A percentile compares a stretch with the other conserved stretches of the same genome.
phyloP scores from a whole-genome alignment of 2,797 vertebrate genomes.

The Sebastes taczanowskii region DNA sequence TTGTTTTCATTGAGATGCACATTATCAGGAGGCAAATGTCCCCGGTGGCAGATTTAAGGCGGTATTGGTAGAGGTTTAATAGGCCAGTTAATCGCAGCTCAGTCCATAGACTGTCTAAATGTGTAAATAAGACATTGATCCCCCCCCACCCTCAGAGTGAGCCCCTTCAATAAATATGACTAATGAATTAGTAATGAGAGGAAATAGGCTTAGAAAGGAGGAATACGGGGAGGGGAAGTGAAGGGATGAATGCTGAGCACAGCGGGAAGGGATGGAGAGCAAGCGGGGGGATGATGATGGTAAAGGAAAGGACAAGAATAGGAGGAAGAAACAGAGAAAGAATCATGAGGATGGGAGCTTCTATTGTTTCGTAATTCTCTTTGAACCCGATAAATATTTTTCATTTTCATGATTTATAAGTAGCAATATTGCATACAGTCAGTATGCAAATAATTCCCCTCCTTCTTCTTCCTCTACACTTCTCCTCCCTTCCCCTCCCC shows the following conservation, averaged over 20 bases:
- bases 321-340: neutral
- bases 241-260: slow-evolving; percentile 15
- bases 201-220: slow-evolving; percentile 69
- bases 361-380: slow-evolving; percentile 25
- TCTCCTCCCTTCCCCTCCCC: neutral
- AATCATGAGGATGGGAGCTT: neutral
- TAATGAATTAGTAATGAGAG: slow-evolving; percentile 81
- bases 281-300: neutral
- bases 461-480: neutral
- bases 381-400: slow-evolving; percentile 23
- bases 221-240: slow-evolving; percentile 13
- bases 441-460: slow-evolving; percentile 28
- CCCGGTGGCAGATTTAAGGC: slow-evolving; percentile 63
- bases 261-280: neutral
- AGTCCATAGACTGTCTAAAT: slow-evolving; percentile 68
- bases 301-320: neutral
- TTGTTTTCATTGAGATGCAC: slow-evolving; percentile 42
- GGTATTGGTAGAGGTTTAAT: slow-evolving; percentile 71
- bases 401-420: slow-evolving; percentile 43
- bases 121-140: slow-evolving; percentile 84
- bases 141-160: slow-evolving; percentile 47
- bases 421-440: slow-evolving; percentile 15
- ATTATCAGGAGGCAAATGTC: slow-evolving; percentile 55
- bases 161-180: slow-evolving; percentile 77
- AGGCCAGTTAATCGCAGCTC: slow-evolving; percentile 68